Evolutionary conservation across 2,888 invertebrate species (phyloP), one percentile per base, ranked within the genome.

Genomic region (Tenodera sinensis): DNA sequence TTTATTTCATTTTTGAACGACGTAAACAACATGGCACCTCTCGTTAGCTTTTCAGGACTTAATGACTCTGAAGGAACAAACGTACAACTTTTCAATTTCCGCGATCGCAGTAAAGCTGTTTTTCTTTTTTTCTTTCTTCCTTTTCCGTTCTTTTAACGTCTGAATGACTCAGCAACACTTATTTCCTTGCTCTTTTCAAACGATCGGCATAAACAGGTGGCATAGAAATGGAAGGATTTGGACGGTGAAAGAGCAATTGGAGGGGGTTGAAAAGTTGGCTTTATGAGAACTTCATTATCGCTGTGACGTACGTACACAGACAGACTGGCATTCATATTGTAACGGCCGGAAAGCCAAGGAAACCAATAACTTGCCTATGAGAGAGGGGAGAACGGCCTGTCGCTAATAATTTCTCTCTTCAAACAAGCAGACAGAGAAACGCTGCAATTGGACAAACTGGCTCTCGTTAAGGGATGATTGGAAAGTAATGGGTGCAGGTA

Each of bases 321-420:
- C 54, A 71, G 54, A 71, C 54, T 20, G 25, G 54, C 54, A 81
- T 86, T 86, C 86, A 86, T 86, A 28, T 25, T 28, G 81, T 81
- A 86, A 54, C 54, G 34, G 85, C 20, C 8, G 54, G 20, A 71
- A 71, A 71, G 20, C 54, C 54, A 71, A 71, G 28, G 86, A 86
- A 86, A 81, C 54, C 86, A 86, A 86, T 86, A 86, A 54, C 28
- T 28, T 30, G 86, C 81, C 86, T 81, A 71, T 71, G 54, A 25
- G 54, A 6, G 54, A 71, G 25, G 54, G 54, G 54, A 42, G 42
- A 1, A 0, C 25, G 86, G 30, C 3, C 15, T 30, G n/a, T 28
- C 25, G 86, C 81, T 86, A 54, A 54, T 86, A 86, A 86, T 86
- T 86, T 86, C 84, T 25, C 86, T 86, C 25, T 81, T 8, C 81